Percentiles rank a stretch among this genome's conserved stretches.
phyloP scores from a whole-genome alignment of 1,140 invertebrate species.

The Parasteatoda tepidariorum region DNA sequence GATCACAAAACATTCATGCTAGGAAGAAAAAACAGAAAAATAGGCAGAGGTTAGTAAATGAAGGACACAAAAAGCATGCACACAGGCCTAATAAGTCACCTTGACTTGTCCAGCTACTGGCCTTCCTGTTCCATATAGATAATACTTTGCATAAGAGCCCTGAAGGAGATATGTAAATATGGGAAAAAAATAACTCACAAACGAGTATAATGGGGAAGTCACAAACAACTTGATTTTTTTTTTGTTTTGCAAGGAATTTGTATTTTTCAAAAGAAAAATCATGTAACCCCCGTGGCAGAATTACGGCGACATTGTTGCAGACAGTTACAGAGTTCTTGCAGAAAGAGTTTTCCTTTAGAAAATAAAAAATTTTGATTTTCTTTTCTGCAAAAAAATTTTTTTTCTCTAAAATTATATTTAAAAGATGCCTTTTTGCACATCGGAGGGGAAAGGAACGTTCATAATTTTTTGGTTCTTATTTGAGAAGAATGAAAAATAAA shows the following conservation, averaged over 20 bases:
- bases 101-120: constrained; percentile 56
- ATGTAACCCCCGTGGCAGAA: no score
- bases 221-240: neutral
- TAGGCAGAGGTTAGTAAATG: constrained; percentile 14
- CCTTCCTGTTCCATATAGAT: constrained; percentile 63
- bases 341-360: no score
- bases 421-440: no score
- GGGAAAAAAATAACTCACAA: constrained; percentile 50
- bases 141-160: constrained; percentile 63
- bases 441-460: no score
- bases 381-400: neutral
- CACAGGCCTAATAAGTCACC: constrained; percentile 54
- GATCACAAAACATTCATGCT: constrained; percentile 37
- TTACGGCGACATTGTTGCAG: no score
- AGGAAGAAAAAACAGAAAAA: neutral
- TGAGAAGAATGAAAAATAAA: no score
- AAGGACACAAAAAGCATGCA: constrained; percentile 40
- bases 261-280: neutral
- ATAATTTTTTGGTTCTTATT: no score
- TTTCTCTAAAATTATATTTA: no score
- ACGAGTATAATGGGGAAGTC: constrained; percentile 22
- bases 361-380: no score
- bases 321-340: no score
- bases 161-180: constrained; percentile 58
- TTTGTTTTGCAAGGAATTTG: constrained; percentile 1